Conservation (phyloP, 2,888 invertebrate species). For the Drosophila mimetica region DNA sequence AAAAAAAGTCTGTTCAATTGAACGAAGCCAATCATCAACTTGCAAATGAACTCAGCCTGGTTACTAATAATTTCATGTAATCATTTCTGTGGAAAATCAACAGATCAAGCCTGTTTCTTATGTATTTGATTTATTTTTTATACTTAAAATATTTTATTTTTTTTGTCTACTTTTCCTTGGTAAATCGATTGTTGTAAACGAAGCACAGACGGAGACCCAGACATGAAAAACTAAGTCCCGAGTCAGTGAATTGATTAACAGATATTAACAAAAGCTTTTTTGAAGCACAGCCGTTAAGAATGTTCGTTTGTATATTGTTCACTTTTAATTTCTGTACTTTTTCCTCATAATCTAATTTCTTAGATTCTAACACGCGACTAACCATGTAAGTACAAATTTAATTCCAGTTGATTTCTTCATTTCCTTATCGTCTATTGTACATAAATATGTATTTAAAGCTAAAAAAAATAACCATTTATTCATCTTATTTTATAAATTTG, state of each 20-base stretch:
- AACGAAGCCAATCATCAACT: constrained; percentile 84
- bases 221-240: constrained; percentile 12
- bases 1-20: constrained; percentile 73
- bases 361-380: constrained; percentile 76
- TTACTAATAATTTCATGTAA: constrained; percentile 84
- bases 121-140: constrained; percentile 7
- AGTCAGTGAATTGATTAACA: constrained; percentile 14
- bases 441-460: not conserved
- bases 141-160: constrained; percentile 5
- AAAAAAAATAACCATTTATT: not conserved
- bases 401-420: constrained; percentile 28
- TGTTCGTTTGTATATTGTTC: constrained; percentile 24
- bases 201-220: constrained; percentile 30
- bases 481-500: not conserved
- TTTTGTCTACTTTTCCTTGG: constrained; percentile 23
- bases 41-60: constrained; percentile 82
- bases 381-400: constrained; percentile 74
- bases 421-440: constrained; percentile 15
- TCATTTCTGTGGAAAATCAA: constrained; percentile 29
- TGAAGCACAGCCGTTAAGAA: constrained; percentile 38
- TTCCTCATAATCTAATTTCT: constrained; percentile 67
- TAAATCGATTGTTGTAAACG: constrained; percentile 15
- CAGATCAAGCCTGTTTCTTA: not conserved
- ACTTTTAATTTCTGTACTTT: constrained; percentile 56
- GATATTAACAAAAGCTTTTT: constrained; percentile 23